Conservation (phyloP, 2,797 vertebrate genomes). For the Enteromius argenteus region DNA sequence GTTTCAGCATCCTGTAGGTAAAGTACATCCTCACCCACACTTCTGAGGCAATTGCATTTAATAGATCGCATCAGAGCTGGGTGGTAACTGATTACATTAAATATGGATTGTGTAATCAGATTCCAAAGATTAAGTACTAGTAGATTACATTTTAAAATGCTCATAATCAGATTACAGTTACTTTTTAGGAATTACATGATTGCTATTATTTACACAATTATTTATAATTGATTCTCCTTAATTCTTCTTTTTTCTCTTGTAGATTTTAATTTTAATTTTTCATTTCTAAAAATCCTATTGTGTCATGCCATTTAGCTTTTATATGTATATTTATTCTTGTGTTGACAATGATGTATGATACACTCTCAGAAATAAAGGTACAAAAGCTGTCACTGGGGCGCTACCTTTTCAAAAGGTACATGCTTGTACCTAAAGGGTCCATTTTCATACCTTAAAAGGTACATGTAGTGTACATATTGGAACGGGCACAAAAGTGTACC, state of each 20-base stretch:
- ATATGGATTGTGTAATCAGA: not conserved
- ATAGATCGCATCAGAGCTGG: not conserved
- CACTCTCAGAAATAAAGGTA: too few relatives aligned
- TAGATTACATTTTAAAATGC: too few relatives aligned
- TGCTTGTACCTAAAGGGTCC: too few relatives aligned
- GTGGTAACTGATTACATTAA: not conserved
- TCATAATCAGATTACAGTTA: not conserved
- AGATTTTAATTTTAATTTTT: not conserved
- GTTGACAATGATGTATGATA: too few relatives aligned
- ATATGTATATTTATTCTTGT: too few relatives aligned
- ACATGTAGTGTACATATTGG: too few relatives aligned
- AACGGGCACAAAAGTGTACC: too few relatives aligned
- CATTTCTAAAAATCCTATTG: not conserved
- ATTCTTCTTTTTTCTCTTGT: not conserved
- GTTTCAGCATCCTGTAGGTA: conserved; percentile 2
- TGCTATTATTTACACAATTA: not conserved
- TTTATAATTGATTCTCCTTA: not conserved
- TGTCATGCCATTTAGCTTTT: not conserved
- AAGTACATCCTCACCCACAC: not conserved
- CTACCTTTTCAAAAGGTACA: too few relatives aligned
- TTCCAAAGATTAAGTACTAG: not conserved
- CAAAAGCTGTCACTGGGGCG: too few relatives aligned
- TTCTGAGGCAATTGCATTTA: not conserved
- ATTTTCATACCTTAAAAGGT: too few relatives aligned
- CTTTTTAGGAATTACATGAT: not conserved